Evolutionary conservation across 1,140 invertebrate species (phyloP).

Genomic region (Drosophila sulfurigaster): DNA sequence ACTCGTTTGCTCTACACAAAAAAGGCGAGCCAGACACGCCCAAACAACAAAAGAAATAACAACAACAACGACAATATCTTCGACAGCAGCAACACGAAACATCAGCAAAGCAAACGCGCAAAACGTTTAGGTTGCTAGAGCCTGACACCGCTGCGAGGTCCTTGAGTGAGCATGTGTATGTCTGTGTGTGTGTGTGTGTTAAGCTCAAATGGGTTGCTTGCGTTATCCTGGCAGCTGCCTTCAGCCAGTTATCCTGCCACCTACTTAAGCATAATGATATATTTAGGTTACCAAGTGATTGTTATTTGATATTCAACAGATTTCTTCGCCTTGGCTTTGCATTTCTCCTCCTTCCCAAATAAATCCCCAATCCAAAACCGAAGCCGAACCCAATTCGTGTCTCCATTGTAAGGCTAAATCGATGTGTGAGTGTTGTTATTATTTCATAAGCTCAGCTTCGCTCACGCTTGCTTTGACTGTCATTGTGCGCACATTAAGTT

Average conservation of each 20-base stretch:
- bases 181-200: constrained; percentile 48
- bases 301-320: constrained; percentile 84
- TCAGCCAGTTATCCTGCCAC: constrained; percentile 50
- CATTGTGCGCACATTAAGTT: constrained; percentile 37
- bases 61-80: constrained; percentile 31
- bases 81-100: constrained; percentile 40
- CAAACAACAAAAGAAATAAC: constrained; percentile 56
- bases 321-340: constrained; percentile 50
- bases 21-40: constrained; percentile 67
- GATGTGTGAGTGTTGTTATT: constrained; percentile 66
- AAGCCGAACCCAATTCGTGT: constrained; percentile 5
- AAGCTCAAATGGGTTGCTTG: constrained; percentile 52
- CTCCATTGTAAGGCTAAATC: constrained; percentile 58
- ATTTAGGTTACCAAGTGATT: constrained; percentile 83
- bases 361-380: neutral
- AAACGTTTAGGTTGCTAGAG: constrained; percentile 43
- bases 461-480: constrained; percentile 28
- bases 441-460: constrained; percentile 60
- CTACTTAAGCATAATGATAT: constrained; percentile 83
- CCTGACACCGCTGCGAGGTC: constrained; percentile 4
- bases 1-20: constrained; percentile 55
- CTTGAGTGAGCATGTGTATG: constrained; percentile 11
- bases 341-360: constrained; percentile 4
- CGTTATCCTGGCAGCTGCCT: constrained; percentile 50
- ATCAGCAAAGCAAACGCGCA: constrained; percentile 57